Percentiles rank a stretch among this genome's conserved stretches.
These are phyloP conservation scores for Ommatoiulus sabulosus DNA, from an alignment of 2,888 invertebrate species.

Conservation along the genomic window DNA sequence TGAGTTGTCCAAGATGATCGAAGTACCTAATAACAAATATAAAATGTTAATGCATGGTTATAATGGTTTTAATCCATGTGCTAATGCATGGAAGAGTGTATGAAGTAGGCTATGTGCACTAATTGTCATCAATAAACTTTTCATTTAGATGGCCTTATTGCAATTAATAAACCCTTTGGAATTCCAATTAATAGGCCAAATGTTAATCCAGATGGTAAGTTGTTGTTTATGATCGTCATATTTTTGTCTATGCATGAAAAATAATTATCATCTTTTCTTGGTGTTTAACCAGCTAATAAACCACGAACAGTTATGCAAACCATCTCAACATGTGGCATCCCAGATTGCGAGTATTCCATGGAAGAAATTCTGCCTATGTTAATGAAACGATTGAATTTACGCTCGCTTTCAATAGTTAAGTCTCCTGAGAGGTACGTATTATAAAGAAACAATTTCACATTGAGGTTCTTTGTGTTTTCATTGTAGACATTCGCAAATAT, in stretches of 20 bases:
- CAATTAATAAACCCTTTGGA: conserved; percentile 56
- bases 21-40: neutral
- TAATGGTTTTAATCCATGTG: no score
- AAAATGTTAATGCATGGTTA: neutral
- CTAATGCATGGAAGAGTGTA: no score
- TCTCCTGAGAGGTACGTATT: conserved; percentile 52
- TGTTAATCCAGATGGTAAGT: neutral
- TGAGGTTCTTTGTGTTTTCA: neutral
- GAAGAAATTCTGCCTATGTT: conserved; percentile 21
- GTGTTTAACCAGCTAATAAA: neutral
- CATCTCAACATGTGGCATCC: neutral
- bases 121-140: neutral
- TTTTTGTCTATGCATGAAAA: neutral
- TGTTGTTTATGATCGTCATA: neutral
- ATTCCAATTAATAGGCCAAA: neutral
- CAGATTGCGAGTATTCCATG: neutral
- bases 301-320: conserved; percentile 8
- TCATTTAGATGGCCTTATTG: conserved; percentile 42
- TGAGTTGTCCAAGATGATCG: no score
- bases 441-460: neutral
- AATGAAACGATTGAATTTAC: neutral
- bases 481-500: neutral
- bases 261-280: neutral
- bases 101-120: neutral
- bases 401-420: conserved; percentile 6